Conservation (phyloP, 2,888 invertebrate species). For the Cylindroiulus punctatus region DNA sequence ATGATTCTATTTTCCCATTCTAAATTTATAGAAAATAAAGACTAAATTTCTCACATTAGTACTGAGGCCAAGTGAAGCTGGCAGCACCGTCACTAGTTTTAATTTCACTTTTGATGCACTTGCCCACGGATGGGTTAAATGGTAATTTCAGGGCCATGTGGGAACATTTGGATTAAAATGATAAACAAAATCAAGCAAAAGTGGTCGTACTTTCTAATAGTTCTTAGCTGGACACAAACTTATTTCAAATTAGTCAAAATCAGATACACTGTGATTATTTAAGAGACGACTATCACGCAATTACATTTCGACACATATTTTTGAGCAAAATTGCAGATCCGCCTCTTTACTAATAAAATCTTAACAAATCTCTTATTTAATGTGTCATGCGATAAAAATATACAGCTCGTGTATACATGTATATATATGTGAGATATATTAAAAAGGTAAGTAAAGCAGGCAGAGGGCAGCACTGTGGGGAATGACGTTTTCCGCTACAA, state of each 20-base stretch:
- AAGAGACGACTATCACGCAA: slow-evolving; percentile 19
- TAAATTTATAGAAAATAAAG: neutral
- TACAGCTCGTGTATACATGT: slow-evolving; percentile 40
- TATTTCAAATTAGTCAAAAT: slow-evolving; percentile 13
- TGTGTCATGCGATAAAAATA: slow-evolving; percentile 24
- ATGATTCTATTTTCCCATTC: neutral
- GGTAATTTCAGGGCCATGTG: neutral
- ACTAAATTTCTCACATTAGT: neutral
- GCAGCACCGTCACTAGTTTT: neutral
- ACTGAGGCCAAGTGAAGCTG: neutral
- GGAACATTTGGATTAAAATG: neutral
- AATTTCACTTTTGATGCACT: neutral
- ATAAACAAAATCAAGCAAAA: neutral
- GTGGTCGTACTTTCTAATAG: neutral
- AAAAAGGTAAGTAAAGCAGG: slow-evolving; percentile 6
- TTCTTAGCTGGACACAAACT: neutral
- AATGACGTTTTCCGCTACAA: neutral
- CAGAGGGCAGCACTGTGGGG: neutral
- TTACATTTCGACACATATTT: slow-evolving; percentile 34
- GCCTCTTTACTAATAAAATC: slow-evolving; percentile 26
- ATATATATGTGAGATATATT: neutral
- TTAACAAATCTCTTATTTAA: slow-evolving; percentile 45
- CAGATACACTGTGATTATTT: neutral
- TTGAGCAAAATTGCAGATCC: slow-evolving; percentile 45
- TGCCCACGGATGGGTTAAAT: neutral